Percentiles rank a stretch among this genome's conserved stretches.
Conservation (phyloP, 2,113 vertebrate species). For the Cephalophus harveyi region DNA sequence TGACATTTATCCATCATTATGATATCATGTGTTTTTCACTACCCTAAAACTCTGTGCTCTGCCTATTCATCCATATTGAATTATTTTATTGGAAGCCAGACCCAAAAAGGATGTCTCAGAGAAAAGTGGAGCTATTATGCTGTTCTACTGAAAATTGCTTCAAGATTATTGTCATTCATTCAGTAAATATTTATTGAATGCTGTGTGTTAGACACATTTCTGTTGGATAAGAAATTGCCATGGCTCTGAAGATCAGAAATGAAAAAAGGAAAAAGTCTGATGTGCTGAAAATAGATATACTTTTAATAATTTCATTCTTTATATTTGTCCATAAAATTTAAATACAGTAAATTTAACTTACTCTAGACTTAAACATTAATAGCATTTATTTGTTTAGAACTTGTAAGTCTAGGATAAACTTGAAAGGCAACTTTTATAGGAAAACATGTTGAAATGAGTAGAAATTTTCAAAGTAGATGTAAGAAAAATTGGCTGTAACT, state of each 20-base stretch:
- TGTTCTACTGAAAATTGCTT: slow-evolving; percentile 39
- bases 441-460: slow-evolving; percentile 8
- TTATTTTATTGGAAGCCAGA: background rate
- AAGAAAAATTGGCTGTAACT: slow-evolving; percentile 15
- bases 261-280: background rate
- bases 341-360: background rate
- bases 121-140: background rate
- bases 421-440: slow-evolving; percentile 39
- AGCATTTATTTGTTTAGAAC: background rate
- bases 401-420: background rate
- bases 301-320: slow-evolving; percentile 30
- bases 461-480: background rate
- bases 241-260: background rate
- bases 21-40: background rate
- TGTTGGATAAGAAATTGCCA: background rate
- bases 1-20: background rate
- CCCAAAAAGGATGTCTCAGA: background rate
- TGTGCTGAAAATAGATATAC: background rate
- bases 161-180: slow-evolving; percentile 9
- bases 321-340: background rate
- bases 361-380: background rate
- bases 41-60: background rate
- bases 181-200: slow-evolving; percentile 16
- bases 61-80: background rate
- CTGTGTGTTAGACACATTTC: background rate